Percentiles rank a stretch among this genome's conserved stretches.
Conservation (phyloP, 2,888 invertebrate species). For the Scaeva pyrastri region DNA sequence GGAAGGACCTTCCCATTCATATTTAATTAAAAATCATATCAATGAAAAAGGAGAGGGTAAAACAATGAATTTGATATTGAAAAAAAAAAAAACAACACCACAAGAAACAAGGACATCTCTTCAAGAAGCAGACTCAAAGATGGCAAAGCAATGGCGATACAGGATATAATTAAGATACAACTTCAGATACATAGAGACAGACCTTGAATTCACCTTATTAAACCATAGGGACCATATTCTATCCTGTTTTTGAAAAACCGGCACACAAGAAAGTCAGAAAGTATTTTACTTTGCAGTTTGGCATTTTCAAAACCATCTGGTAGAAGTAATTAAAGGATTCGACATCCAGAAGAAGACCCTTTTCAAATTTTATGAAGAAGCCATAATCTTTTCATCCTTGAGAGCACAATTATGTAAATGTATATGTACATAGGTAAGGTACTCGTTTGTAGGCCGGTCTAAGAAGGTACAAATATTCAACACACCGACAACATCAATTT, state of each 20-base stretch:
- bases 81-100: not conserved
- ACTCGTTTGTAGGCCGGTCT: not conserved
- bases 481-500: constrained; percentile 22
- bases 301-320: constrained; percentile 34
- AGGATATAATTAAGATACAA: not conserved
- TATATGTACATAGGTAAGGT: not conserved
- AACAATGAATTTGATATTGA: constrained; percentile 6
- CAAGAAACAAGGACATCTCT: not conserved
- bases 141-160: not conserved
- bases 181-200: too few relatives aligned
- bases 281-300: constrained; percentile 16
- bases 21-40: constrained; percentile 63
- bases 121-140: too few relatives aligned
- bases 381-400: constrained; percentile 41
- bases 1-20: constrained; percentile 39
- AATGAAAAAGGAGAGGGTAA: constrained; percentile 22
- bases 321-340: constrained; percentile 44
- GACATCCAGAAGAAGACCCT: constrained; percentile 13
- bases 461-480: not conserved
- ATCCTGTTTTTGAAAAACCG: not conserved
- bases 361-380: constrained; percentile 34
- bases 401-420: constrained; percentile 40
- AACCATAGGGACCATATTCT: constrained; percentile 7
- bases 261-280: not conserved
- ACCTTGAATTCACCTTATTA: not conserved